Conservation (phyloP, 2,113 vertebrate species). For the Pachyramphus minor region DNA sequence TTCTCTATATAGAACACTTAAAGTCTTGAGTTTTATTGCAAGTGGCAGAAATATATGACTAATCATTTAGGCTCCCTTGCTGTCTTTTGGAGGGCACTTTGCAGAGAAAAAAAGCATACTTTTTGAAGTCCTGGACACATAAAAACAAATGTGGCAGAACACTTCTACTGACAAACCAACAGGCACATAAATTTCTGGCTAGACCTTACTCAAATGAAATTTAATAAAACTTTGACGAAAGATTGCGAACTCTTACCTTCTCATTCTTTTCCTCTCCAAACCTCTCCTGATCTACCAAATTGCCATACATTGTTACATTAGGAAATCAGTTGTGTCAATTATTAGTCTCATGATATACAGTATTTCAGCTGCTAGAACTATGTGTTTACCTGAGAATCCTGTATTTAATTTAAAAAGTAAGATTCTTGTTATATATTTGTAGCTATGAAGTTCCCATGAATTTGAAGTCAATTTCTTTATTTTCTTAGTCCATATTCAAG, state of each 20-base stretch:
- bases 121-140: not conserved
- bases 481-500: not conserved
- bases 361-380: not conserved
- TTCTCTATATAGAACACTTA: conserved; percentile 12
- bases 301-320: not conserved
- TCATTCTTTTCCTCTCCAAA: not conserved
- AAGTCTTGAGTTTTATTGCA: conserved; percentile 25
- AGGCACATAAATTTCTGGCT: not conserved
- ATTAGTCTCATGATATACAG: not conserved
- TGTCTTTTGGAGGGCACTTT: conserved; percentile 35
- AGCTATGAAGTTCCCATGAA: not conserved
- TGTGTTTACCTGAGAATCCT: not conserved
- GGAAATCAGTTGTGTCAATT: not conserved
- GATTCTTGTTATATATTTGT: not conserved
- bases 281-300: conserved; percentile 5
- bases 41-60: conserved; percentile 40
- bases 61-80: conserved; percentile 36
- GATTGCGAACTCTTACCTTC: not conserved
- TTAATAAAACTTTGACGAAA: not conserved
- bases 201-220: not conserved
- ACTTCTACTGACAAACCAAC: conserved; percentile 12
- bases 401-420: not conserved
- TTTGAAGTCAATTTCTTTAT: not conserved
- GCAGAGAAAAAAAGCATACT: not conserved
- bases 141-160: not conserved